phyloP scores from a whole-genome alignment of 1,140 invertebrate genomes.

The Glossosoma conforme region DNA sequence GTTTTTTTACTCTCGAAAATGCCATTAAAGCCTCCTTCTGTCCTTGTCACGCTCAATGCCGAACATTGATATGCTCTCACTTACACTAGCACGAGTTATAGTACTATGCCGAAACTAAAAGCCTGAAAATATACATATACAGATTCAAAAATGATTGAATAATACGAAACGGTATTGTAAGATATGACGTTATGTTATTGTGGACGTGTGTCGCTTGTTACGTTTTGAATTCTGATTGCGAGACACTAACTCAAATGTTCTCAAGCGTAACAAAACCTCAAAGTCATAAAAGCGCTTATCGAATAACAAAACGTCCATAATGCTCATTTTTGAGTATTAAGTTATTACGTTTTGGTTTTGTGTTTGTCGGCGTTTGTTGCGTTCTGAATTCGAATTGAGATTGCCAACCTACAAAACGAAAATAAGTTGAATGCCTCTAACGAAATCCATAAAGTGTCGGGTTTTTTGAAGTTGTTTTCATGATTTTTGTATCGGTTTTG shows the following conservation, averaged over 20 bases:
- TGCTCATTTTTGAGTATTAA: neutral
- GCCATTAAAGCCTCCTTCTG: neutral
- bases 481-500: neutral
- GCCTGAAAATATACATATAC: too few relatives aligned
- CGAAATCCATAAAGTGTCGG: constrained; percentile 2
- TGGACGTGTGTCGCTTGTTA: neutral
- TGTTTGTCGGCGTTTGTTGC: neutral
- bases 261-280: constrained; percentile 1
- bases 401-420: constrained; percentile 21
- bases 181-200: constrained; percentile 2
- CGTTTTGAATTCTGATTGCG: constrained; percentile 1
- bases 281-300: neutral
- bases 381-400: constrained; percentile 2
- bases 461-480: constrained; percentile 5
- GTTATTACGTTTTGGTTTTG: neutral
- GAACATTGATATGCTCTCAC: neutral
- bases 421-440: constrained; percentile 18
- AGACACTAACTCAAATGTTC: constrained; percentile 9
- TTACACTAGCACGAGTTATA: neutral
- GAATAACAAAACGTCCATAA: constrained; percentile 3
- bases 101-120: too few relatives aligned
- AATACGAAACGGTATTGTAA: neutral
- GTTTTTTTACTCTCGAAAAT: neutral
- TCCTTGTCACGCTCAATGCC: constrained; percentile 11
- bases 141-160: too few relatives aligned